Evolutionary conservation across 2,888 invertebrate species (phyloP), one percentile per base, ranked within the genome.

Genomic region (Glyphotaelius pellucidus): DNA sequence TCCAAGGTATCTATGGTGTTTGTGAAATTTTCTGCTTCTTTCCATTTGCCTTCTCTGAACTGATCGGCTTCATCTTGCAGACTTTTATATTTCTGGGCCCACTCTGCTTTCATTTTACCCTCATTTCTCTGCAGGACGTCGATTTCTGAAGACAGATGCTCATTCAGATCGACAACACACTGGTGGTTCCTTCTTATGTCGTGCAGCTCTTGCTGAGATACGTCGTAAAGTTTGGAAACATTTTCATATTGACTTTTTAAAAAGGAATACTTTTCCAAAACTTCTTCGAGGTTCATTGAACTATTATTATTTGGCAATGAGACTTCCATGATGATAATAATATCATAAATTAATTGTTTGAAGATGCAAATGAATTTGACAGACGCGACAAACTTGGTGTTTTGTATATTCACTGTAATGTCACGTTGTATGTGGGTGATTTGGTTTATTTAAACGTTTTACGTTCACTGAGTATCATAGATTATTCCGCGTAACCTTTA

Each of bases 101-200:
- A 92, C 47, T 93, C 93, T 7, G 32, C n/a, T 85, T 91, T 93
- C 5, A 93, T 31, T 91, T 94, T 94, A 93, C 19, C 88, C 80
- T 95, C 95, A 31, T 95, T 95, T 0, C 94, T 95, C 93, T 96
- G 96, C 90, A 95, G 94, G 88, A 94, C 94, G 93, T 96, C 96
- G 92, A 96, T 94, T 92, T 96, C 96, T 0, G 95, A 94, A 81
- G 94, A 95, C 80, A 96, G 94, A 93, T 96, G 95, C 32, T 95
- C 95, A 92, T 96, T 96, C 3, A 95, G 95, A 91, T 96, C 96
- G 86, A 96, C 94, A 35, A 96, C 95, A 0, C 95, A 96, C 93
- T 96, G 95, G 93, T 96, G 95, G 93, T 95, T 95, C 93, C 96
- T 94, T 93, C 94, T 95, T 0, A 95, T 94, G 47, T 96, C 96